phyloP scores from a whole-genome alignment of 1,140 invertebrate genomes.

The Saccostrea cuccullata region DNA sequence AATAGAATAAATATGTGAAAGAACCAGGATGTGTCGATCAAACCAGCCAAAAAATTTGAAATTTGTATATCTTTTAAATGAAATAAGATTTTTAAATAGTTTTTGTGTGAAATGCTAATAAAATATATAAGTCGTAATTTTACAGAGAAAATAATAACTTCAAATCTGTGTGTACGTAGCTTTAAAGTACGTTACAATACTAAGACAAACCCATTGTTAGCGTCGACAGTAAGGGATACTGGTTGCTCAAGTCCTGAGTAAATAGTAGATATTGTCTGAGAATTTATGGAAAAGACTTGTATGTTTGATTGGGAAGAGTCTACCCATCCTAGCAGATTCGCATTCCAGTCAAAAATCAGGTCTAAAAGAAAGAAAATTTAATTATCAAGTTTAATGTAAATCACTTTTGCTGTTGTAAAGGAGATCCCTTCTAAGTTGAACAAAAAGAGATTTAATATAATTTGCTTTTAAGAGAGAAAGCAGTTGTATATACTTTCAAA shows the following conservation, averaged over 20 bases:
- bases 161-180: too few relatives aligned
- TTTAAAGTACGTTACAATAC: background rate
- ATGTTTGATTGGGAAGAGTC: background rate
- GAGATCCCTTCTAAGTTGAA: background rate
- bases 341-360: slow-evolving; percentile 12
- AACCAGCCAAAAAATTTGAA: too few relatives aligned
- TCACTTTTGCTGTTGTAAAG: too few relatives aligned
- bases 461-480: background rate
- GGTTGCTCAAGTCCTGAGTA: background rate
- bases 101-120: too few relatives aligned
- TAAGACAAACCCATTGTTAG: background rate
- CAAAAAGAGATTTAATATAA: background rate
- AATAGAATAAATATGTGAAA: too few relatives aligned
- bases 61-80: too few relatives aligned
- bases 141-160: too few relatives aligned
- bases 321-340: background rate
- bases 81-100: too few relatives aligned
- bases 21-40: too few relatives aligned
- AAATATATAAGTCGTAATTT: too few relatives aligned
- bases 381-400: too few relatives aligned
- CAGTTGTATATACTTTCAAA: background rate
- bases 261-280: background rate
- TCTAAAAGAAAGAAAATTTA: background rate
- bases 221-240: background rate
- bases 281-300: background rate